phyloP scores from a whole-genome alignment of 2,113 vertebrate genomes.

The Gavialis gangeticus region DNA sequence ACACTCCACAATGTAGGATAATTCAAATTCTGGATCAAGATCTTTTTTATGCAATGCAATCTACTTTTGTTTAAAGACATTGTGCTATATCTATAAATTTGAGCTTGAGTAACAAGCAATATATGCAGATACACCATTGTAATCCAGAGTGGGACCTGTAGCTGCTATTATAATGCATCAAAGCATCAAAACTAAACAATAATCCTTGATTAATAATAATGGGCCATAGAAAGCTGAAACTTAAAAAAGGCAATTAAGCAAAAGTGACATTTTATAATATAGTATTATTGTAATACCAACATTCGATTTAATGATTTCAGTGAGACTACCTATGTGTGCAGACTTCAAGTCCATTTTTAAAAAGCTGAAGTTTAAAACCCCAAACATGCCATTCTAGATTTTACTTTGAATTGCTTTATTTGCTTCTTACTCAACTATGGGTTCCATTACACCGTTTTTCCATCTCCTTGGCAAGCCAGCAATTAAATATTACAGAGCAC shows the following conservation, averaged over 20 bases:
- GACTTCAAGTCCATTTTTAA: neutral
- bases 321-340: neutral
- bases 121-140: neutral
- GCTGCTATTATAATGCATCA: neutral
- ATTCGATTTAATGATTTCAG: neutral
- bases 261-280: neutral
- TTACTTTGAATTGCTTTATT: neutral
- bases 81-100: neutral
- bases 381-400: neutral
- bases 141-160: neutral
- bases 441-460: neutral
- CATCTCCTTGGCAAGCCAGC: neutral
- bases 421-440: neutral
- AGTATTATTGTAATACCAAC: neutral
- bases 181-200: neutral
- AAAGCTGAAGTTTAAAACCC: neutral
- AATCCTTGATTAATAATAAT: neutral
- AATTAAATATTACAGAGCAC: neutral
- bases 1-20: rapidly evolving
- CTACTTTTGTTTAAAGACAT: neutral
- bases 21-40: neutral
- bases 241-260: neutral
- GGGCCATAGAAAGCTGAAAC: neutral
- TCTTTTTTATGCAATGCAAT: neutral
- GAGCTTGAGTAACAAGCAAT: neutral